Conservation (phyloP, 2,888 invertebrate species). For the Hyalella azteca region DNA sequence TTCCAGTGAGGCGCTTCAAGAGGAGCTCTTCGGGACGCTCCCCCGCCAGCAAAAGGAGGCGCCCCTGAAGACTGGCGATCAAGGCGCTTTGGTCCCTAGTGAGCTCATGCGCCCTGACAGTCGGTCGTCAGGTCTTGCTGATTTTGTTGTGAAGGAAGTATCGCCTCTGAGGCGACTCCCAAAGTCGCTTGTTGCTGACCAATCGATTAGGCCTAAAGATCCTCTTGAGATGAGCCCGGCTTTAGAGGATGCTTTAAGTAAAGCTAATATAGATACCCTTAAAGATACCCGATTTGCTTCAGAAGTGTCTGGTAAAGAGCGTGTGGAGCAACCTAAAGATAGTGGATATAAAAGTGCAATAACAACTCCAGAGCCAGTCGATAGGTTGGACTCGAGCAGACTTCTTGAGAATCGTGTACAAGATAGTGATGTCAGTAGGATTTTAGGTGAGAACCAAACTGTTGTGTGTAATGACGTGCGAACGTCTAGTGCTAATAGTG, state of each 20-base stretch:
- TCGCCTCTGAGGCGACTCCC: background rate
- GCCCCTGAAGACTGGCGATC: background rate
- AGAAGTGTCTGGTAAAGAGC: background rate
- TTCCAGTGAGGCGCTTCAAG: background rate
- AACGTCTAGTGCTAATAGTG: slow-evolving; percentile 17
- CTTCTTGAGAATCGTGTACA: slow-evolving; percentile 46
- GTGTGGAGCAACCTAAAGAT: slow-evolving; percentile 57
- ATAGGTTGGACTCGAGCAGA: slow-evolving; percentile 45
- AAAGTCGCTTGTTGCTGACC: background rate
- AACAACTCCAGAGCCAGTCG: slow-evolving; percentile 57
- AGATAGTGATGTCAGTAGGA: slow-evolving; percentile 40
- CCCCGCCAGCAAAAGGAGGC: slow-evolving; percentile 32
- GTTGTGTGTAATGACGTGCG: background rate
- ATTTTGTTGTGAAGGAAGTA: slow-evolving; percentile 7
- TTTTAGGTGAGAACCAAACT: background rate
- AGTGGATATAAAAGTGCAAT: slow-evolving; percentile 59
- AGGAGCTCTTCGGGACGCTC: background rate
- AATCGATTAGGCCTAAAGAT: no score
- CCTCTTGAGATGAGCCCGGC: background rate
- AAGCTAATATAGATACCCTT: background rate
- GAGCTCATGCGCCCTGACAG: background rate
- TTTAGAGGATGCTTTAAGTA: background rate
- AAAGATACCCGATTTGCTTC: background rate
- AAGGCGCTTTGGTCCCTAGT: background rate
- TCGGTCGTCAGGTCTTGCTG: background rate